Evolutionary conservation across 2,888 invertebrate species (phyloP).

Genomic region (Aquatica leii): DNA sequence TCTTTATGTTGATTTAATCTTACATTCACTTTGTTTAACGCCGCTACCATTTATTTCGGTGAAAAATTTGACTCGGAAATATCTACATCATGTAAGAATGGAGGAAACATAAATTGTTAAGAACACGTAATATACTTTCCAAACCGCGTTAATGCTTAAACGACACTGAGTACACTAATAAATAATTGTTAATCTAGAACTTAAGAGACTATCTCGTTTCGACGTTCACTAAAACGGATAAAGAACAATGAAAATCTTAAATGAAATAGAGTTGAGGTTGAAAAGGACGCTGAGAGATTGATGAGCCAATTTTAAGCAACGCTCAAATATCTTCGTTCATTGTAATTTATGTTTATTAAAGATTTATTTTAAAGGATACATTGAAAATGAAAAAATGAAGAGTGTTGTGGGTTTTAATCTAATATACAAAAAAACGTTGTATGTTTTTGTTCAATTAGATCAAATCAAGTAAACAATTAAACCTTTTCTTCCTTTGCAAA

Average conservation of each 20-base stretch:
- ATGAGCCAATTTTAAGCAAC: constrained; percentile 29
- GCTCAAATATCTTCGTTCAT: background rate
- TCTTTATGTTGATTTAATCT: too few species aligned
- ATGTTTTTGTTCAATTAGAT: too few species aligned
- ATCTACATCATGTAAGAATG: constrained; percentile 12
- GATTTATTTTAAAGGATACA: too few species aligned
- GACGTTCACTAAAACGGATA: constrained; percentile 22
- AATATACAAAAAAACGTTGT: too few species aligned
- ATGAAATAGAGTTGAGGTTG: constrained; percentile 13
- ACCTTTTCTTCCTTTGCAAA: too few species aligned
- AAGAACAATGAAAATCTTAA: constrained; percentile 14
- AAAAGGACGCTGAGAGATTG: constrained; percentile 24
- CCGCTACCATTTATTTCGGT: too few species aligned
- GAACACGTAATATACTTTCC: constrained; percentile 27
- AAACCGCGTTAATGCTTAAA: constrained; percentile 31
- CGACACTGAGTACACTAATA: constrained; percentile 28
- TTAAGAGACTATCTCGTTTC: constrained; percentile 20
- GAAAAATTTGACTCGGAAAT: background rate
- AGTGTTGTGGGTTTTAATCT: too few species aligned
- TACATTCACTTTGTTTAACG: too few species aligned
- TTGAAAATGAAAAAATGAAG: too few species aligned
- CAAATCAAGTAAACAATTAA: too few species aligned
- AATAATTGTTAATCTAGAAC: constrained; percentile 31
- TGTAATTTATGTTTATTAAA: too few species aligned
- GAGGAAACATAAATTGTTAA: constrained; percentile 22